Conservation (phyloP, 2,113 vertebrate species). For the Lepisosteus osseus region DNA sequence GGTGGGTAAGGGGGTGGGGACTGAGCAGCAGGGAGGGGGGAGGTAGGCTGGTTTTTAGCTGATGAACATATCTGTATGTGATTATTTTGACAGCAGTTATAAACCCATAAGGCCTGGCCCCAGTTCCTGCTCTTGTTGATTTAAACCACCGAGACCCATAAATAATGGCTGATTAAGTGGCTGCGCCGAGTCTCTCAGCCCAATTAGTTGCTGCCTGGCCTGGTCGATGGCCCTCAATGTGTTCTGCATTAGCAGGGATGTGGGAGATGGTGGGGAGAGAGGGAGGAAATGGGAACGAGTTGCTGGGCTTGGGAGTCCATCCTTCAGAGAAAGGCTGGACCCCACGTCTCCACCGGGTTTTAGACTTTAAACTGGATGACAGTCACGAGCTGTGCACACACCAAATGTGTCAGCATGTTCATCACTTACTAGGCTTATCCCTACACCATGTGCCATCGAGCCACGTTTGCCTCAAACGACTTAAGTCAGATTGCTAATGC, state of each 20-base stretch:
- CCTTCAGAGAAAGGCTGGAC: constrained; percentile 38
- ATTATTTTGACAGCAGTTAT: constrained; percentile 63
- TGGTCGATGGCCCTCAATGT: constrained; percentile 40
- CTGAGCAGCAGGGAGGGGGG: background rate
- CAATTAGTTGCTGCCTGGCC: constrained; percentile 36
- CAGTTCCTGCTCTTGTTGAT: constrained; percentile 56
- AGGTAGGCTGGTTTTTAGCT: constrained; percentile 32
- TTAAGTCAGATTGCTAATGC: too few relatives aligned
- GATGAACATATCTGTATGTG: constrained; percentile 55
- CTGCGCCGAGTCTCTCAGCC: constrained; percentile 39
- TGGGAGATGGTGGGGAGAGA: constrained; percentile 39
- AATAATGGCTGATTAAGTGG: constrained; percentile 61
- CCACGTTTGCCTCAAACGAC: too few relatives aligned
- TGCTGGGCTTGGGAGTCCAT: constrained; percentile 34
- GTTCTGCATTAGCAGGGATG: constrained; percentile 58
- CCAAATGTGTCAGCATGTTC: too few relatives aligned
- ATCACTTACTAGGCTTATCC: too few relatives aligned
- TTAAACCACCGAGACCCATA: constrained; percentile 52
- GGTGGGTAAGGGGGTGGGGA: background rate
- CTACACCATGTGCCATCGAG: too few relatives aligned
- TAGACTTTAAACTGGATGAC: too few relatives aligned
- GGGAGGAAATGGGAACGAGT: constrained; percentile 29
- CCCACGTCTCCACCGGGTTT: constrained; percentile 39
- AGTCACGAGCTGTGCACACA: background rate
- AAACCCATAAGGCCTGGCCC: constrained; percentile 52